Percentiles rank a stretch among this genome's conserved stretches.
phyloP scores from a whole-genome alignment of 2,797 vertebrate species.

The Poecilia gillii region DNA sequence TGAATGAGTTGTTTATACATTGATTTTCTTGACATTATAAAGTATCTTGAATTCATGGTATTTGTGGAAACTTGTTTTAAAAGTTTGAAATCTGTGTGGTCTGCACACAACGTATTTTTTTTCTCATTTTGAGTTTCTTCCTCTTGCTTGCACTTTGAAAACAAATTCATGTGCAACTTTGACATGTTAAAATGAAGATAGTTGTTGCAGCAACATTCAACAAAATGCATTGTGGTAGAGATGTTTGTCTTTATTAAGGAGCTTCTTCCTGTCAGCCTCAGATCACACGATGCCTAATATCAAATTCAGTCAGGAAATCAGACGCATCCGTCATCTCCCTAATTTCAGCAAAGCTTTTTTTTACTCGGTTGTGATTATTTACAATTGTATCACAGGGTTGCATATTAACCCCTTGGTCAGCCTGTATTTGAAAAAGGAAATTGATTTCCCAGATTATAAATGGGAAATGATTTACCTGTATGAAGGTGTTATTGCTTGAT shows the following conservation, averaged over 20 bases:
- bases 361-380: neutral
- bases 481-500: neutral
- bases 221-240: conserved; percentile 11
- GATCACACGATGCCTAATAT: neutral
- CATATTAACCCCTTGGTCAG: neutral
- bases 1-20: too few relatives aligned
- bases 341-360: neutral
- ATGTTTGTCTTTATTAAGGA: neutral
- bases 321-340: neutral
- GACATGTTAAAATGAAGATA: neutral
- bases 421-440: neutral
- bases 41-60: neutral
- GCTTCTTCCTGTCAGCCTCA: neutral
- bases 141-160: neutral
- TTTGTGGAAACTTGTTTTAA: neutral
- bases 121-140: neutral
- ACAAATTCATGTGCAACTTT: neutral
- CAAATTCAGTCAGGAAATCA: neutral
- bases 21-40: neutral
- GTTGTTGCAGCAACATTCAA: conserved; percentile 2
- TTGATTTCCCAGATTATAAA: neutral
- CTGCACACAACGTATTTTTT: neutral
- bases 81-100: neutral
- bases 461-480: neutral
- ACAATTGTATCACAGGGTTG: neutral